phyloP scores from a whole-genome alignment of 2,797 vertebrate species.

The Brotula barbata region DNA sequence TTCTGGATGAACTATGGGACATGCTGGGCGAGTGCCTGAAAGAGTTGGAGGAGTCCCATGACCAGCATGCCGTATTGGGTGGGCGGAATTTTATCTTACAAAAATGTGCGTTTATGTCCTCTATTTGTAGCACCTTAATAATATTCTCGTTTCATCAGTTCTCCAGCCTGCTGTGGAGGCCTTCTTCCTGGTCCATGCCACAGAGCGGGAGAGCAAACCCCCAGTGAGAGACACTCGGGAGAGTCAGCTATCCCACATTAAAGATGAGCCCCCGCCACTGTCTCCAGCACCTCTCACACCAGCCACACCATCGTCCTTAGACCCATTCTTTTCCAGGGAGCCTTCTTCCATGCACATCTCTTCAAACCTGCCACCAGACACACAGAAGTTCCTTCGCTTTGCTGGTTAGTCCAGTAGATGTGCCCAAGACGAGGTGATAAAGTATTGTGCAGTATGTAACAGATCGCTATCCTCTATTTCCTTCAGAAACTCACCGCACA shows the following conservation, averaged over 20 bases:
- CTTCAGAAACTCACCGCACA: constrained; percentile 90
- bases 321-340: constrained; percentile 94
- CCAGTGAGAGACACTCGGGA: constrained; percentile 92
- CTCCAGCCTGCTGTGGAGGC: constrained; percentile 95
- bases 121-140: not conserved
- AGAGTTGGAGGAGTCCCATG: constrained; percentile 95
- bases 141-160: constrained; percentile 68
- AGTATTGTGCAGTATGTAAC: constrained; percentile 6
- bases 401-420: constrained; percentile 78
- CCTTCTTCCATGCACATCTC: constrained; percentile 97
- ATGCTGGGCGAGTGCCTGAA: constrained; percentile 97
- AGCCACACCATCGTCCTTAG: constrained; percentile 91
- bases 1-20: constrained; percentile 94
- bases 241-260: constrained; percentile 85
- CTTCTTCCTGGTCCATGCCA: constrained; percentile 96
- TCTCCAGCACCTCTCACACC: constrained; percentile 92
- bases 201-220: constrained; percentile 94
- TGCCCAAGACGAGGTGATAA: too few species aligned
- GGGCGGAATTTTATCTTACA: constrained; percentile 15
- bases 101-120: too few species aligned
- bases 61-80: constrained; percentile 96
- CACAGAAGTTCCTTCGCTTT: constrained; percentile 95
- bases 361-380: constrained; percentile 93
- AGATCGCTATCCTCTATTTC: constrained; percentile 2
- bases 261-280: constrained; percentile 81